These are phyloP conservation scores for Monomorium pharaonis DNA, from an alignment of 1,140 invertebrate species.

Conservation along the genomic window DNA sequence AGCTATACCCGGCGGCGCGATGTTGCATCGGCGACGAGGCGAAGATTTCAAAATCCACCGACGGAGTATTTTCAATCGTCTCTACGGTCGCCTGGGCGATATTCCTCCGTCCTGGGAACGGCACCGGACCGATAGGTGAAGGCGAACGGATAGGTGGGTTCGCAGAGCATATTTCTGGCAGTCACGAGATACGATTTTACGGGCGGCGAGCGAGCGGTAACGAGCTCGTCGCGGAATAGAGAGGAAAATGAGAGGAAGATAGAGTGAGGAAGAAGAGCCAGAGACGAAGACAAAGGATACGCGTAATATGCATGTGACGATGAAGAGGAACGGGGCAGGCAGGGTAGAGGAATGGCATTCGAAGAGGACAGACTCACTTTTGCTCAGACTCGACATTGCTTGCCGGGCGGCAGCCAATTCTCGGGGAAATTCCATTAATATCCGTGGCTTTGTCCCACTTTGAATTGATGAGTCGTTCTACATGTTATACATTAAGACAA, in stretches of 20 bases:
- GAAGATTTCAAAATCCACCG: constrained; percentile 65
- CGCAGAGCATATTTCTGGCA: constrained; percentile 66
- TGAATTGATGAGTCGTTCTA: constrained; percentile 32
- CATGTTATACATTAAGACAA: constrained; percentile 12
- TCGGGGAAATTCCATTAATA: constrained; percentile 58
- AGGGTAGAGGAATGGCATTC: background rate
- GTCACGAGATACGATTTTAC: constrained; percentile 53
- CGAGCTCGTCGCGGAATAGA: background rate
- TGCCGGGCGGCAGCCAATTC: constrained; percentile 43
- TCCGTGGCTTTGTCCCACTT: constrained; percentile 52
- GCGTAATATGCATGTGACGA: background rate
- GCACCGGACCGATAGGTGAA: constrained; percentile 67
- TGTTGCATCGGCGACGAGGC: constrained; percentile 46
- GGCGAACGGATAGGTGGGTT: constrained; percentile 57
- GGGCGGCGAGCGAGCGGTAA: constrained; percentile 4
- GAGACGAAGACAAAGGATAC: constrained; percentile 23
- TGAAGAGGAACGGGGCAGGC: background rate
- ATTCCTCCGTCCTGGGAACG: constrained; percentile 60
- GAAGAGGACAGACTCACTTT: constrained; percentile 31
- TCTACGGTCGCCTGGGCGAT: constrained; percentile 61
- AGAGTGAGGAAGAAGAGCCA: background rate
- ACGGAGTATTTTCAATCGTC: constrained; percentile 71
- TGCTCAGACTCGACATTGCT: constrained; percentile 32
- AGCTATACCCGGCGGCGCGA: constrained; percentile 58
- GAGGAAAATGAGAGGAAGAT: background rate